Percentiles rank a stretch among this genome's conserved stretches.
Evolutionary conservation across 1,140 invertebrate species (phyloP).

Genomic region (Sogatella furcifera): DNA sequence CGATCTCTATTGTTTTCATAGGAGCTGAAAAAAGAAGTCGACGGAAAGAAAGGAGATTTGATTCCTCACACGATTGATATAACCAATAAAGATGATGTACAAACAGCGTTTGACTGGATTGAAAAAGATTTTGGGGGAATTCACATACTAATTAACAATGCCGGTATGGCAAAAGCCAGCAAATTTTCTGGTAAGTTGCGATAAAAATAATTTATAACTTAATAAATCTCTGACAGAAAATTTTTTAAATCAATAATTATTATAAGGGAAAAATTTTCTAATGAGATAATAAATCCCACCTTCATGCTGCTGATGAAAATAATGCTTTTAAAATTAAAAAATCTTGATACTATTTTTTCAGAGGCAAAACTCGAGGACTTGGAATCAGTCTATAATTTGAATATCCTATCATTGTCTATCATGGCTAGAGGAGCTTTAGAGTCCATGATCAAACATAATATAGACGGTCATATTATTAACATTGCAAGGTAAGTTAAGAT

Average conservation of each 20-base stretch:
- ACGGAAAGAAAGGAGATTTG: constrained; percentile 25
- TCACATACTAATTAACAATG: constrained; percentile 35
- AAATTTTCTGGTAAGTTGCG: neutral
- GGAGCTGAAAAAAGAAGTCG: neutral
- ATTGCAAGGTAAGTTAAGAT: constrained; percentile 46
- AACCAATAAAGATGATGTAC: constrained; percentile 35
- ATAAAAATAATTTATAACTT: too few species aligned
- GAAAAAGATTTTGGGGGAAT: constrained; percentile 34
- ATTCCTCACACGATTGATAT: constrained; percentile 38
- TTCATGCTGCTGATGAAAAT: too few species aligned
- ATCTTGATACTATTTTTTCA: neutral
- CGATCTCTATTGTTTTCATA: neutral
- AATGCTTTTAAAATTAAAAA: too few species aligned
- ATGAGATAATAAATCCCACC: too few species aligned
- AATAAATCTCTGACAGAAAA: too few species aligned
- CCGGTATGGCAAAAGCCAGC: constrained; percentile 5
- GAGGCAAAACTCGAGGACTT: constrained; percentile 10
- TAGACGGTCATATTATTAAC: constrained; percentile 56
- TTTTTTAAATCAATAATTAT: too few species aligned
- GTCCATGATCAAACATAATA: constrained; percentile 38
- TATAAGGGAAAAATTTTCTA: too few species aligned
- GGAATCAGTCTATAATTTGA: constrained; percentile 35
- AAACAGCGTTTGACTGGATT: constrained; percentile 36
- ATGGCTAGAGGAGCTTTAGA: constrained; percentile 42
- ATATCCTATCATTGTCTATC: constrained; percentile 38